These are phyloP conservation scores for Eidolon dupreanum DNA, from an alignment of 2,797 vertebrate genomes.

Conservation along the genomic window DNA sequence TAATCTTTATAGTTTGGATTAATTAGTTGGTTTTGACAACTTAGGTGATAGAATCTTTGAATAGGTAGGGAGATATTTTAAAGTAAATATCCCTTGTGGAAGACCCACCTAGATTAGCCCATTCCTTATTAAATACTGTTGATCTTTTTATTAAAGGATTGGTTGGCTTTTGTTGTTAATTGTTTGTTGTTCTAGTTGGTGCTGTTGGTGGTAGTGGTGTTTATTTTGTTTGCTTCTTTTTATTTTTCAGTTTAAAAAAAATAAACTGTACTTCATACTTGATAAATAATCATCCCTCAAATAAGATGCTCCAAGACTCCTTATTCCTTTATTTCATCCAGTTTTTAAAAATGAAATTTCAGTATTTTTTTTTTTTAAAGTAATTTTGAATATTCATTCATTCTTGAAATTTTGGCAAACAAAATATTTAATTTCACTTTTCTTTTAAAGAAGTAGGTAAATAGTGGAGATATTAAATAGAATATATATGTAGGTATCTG, in stretches of 20 bases:
- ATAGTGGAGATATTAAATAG: conserved; percentile 44
- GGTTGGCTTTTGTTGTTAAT: conserved; percentile 36
- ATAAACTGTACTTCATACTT: conserved; percentile 30
- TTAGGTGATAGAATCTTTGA: conserved; percentile 68
- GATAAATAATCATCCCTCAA: conserved; percentile 20
- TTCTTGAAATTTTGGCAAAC: conserved; percentile 46
- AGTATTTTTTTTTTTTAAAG: neutral
- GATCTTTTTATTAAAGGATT: conserved; percentile 52
- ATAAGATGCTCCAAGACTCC: neutral
- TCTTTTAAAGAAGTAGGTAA: conserved; percentile 40
- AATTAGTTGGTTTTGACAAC: conserved; percentile 73
- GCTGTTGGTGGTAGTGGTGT: conserved; percentile 45
- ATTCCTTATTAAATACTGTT: conserved; percentile 44
- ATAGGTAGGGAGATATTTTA: conserved; percentile 68
- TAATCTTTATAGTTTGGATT: conserved; percentile 84
- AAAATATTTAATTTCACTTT: conserved; percentile 37
- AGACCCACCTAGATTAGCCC: conserved; percentile 53
- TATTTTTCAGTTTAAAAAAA: conserved; percentile 8
- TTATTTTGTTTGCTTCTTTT: conserved; percentile 47
- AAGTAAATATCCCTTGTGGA: conserved; percentile 55
- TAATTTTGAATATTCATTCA: conserved; percentile 32
- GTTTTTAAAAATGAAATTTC: conserved; percentile 47
- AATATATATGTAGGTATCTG: conserved; percentile 37
- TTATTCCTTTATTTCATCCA: conserved; percentile 30
- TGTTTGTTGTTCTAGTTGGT: conserved; percentile 59